phyloP scores from a whole-genome alignment of 2,113 vertebrate species.

The Thunnus thynnus region DNA sequence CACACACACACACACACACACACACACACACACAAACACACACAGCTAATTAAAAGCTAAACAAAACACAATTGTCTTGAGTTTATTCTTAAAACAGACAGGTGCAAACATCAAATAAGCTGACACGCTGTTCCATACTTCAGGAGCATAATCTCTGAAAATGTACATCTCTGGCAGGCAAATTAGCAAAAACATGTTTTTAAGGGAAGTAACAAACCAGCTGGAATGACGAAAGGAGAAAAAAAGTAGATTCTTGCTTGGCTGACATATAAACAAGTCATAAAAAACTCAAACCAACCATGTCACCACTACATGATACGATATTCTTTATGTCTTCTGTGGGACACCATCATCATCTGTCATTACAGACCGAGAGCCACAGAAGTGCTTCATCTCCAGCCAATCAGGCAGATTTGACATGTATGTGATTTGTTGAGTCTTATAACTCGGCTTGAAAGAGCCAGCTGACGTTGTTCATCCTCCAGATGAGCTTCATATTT shows the following conservation, averaged over 20 bases:
- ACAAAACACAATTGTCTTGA: no score
- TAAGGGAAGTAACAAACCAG: not conserved
- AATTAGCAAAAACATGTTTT: not conserved
- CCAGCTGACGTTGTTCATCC: conserved; percentile 46
- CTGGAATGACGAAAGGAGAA: no score
- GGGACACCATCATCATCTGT: conserved; percentile 5
- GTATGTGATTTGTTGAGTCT: conserved; percentile 37
- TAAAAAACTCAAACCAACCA: not conserved
- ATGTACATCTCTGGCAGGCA: no score
- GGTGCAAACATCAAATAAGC: no score
- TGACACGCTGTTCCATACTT: no score
- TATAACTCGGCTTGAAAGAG: conserved; percentile 20
- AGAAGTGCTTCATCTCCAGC: not conserved
- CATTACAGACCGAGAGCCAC: not conserved
- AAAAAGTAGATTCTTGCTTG: not conserved
- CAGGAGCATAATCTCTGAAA: no score
- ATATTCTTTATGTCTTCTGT: not conserved
- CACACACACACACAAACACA: no score
- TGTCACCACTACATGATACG: not conserved
- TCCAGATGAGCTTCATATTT: conserved; percentile 54
- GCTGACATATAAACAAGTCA: not conserved
- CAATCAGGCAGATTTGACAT: conserved; percentile 19
- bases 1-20: no score
- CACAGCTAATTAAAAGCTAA: no score
- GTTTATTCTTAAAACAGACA: no score